These are phyloP conservation scores for Caenorhabditis latens DNA, from an alignment of 1,140 invertebrate species.

Conservation along the genomic window DNA sequence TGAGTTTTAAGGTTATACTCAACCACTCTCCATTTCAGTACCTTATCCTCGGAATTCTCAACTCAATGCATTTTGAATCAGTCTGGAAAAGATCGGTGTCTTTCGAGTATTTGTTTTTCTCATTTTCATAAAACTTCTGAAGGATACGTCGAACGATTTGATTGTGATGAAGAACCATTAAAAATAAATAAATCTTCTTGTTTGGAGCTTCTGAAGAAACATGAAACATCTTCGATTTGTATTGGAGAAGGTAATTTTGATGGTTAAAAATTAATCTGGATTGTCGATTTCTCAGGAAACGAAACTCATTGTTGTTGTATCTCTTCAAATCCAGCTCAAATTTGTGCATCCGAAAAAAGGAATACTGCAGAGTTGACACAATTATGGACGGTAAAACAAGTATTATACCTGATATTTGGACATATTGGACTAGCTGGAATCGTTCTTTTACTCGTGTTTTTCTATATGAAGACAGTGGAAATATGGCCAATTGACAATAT, in stretches of 20 bases:
- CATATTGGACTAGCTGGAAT: neutral
- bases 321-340: neutral
- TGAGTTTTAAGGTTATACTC: neutral
- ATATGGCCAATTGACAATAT: neutral
- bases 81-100: neutral
- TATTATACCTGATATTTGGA: neutral
- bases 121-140: conserved; percentile 16
- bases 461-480: conserved; percentile 9
- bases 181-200: conserved; percentile 4
- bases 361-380: conserved; percentile 22
- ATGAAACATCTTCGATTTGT: neutral
- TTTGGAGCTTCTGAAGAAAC: neutral
- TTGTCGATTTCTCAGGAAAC: neutral
- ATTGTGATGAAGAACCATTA: neutral
- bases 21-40: neutral
- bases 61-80: neutral
- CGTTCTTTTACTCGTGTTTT: neutral
- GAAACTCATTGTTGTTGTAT: conserved; percentile 26
- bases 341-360: conserved; percentile 18
- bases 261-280: neutral
- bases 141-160: conserved; percentile 4
- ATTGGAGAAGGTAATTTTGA: neutral
- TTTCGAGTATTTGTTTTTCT: conserved; percentile 24
- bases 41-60: neutral
- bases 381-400: conserved; percentile 19